A percentile compares a stretch with the other conserved stretches of the same genome.
Conservation (phyloP, 2,797 vertebrate species). For the Enteromius paludinosus region DNA sequence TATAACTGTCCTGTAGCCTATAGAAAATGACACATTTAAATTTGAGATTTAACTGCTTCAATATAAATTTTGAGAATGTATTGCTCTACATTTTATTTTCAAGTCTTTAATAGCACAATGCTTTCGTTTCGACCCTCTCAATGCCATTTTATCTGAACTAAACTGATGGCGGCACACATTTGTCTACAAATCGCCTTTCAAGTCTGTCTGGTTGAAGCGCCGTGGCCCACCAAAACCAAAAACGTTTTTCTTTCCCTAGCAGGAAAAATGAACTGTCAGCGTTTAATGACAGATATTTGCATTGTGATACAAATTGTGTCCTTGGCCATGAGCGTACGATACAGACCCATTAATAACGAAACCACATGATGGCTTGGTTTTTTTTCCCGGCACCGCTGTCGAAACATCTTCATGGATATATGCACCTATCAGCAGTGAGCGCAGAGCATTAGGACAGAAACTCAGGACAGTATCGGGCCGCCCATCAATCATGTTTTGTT, state of each 20-base stretch:
- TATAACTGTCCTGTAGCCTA: background rate
- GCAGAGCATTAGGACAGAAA: conserved; percentile 79
- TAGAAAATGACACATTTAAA: background rate
- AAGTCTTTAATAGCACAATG: conserved; percentile 51
- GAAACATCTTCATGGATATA: conserved; percentile 76
- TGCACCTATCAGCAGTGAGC: conserved; percentile 78
- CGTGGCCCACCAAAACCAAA: conserved; percentile 65
- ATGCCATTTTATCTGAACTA: conserved; percentile 66
- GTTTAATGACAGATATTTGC: conserved; percentile 88
- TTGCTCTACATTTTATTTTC: no score
- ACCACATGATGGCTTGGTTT: conserved; percentile 81
- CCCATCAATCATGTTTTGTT: conserved; percentile 77
- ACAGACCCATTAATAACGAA: conserved; percentile 86
- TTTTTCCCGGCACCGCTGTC: conserved; percentile 65
- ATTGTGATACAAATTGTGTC: conserved; percentile 87
- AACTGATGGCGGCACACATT: conserved; percentile 77
- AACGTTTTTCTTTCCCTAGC: conserved; percentile 84
- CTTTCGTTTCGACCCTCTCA: conserved; percentile 62
- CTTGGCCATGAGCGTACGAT: conserved; percentile 85
- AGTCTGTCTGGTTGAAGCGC: conserved; percentile 64
- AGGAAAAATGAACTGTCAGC: conserved; percentile 85
- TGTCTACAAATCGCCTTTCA: conserved; percentile 76
- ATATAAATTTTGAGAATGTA: no score
- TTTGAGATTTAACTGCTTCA: background rate
- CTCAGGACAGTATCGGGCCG: conserved; percentile 71